Evolutionary conservation across 1,140 invertebrate genomes (phyloP), one percentile per base, ranked within the genome.

Genomic region (Aphis craccivora): DNA sequence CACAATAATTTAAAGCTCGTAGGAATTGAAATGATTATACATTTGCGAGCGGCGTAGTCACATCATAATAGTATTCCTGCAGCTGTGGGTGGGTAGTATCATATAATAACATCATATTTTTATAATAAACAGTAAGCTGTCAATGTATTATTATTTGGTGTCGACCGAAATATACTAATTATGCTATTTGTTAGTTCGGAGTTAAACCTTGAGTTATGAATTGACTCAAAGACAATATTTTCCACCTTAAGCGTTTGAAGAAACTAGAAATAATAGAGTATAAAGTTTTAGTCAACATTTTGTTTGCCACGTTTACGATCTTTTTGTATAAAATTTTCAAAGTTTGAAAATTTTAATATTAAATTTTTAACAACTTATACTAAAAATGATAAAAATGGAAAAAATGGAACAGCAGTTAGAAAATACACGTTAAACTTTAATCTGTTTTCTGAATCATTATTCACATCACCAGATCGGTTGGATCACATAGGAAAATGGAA

Each of bases 1-100:
- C 18, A 5, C 60, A 35, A n/a, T n/a, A n/a, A 76, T n/a, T 4
- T 14, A 20, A n/a, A n/a, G 0, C 1, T 6, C 30, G 1, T n/a
- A 76, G n/a, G 0, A n/a, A n/a, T 35, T n/a, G 3, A n/a, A 67
- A n/a, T 67, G 11, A 67, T 67, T 67, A 67, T 67, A 67, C 4
- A 1, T 30, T 67, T n/a, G 30, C 60, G 25, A 14, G 60, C 60
- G n/a, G 30, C 4, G n/a, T 76, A 1, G 60, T 14, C 1, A n/a
- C 60, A 76, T n/a, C n/a, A n/a, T n/a, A 76, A 35, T 76, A 76
- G n/a, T n/a, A 35, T 35, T n/a, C 5, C n/a, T 35, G 14, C 60
- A 76, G 60, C 30, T 76, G n/a, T 5, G 6, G 3, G n/a, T 76
- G 30, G 30, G 14, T 76, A n/a, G 60, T 14, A 67, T 67, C 6